These are phyloP conservation scores for Trypoxylon attenuatum DNA, from an alignment of 2,888 invertebrate genomes.

Conservation along the genomic window DNA sequence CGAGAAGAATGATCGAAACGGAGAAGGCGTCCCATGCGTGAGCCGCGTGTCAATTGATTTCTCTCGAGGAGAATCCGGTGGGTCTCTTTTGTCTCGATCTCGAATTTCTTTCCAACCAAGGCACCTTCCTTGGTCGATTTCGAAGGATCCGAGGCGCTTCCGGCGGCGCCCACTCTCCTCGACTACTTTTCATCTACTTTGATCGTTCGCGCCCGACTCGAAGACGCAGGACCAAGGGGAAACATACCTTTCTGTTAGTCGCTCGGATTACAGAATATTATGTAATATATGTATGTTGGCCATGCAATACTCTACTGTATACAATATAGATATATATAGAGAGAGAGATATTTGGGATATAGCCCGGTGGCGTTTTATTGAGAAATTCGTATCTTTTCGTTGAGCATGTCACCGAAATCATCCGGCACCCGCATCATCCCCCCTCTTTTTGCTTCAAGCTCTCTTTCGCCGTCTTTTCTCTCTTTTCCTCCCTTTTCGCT, in stretches of 20 bases:
- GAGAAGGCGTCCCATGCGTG: not conserved
- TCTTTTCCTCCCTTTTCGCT: constrained; percentile 17
- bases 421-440: constrained; percentile 49
- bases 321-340: constrained; percentile 28
- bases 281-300: constrained; percentile 51
- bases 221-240: constrained; percentile 63
- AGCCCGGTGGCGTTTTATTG: constrained; percentile 74
- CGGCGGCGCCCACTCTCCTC: constrained; percentile 3
- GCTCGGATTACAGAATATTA: constrained; percentile 34
- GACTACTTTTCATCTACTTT: constrained; percentile 13
- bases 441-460: constrained; percentile 67
- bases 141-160: constrained; percentile 26
- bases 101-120: no score
- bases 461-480: constrained; percentile 47
- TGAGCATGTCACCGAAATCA: constrained; percentile 45
- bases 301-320: constrained; percentile 64
- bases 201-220: constrained; percentile 52
- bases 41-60: no score
- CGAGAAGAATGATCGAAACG: not conserved
- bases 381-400: constrained; percentile 67
- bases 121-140: no score
- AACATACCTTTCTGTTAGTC: constrained; percentile 45
- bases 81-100: no score
- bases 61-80: no score
- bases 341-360: constrained; percentile 41